phyloP scores from a whole-genome alignment of 2,797 vertebrate genomes.

The Halcyon leucocephala region DNA sequence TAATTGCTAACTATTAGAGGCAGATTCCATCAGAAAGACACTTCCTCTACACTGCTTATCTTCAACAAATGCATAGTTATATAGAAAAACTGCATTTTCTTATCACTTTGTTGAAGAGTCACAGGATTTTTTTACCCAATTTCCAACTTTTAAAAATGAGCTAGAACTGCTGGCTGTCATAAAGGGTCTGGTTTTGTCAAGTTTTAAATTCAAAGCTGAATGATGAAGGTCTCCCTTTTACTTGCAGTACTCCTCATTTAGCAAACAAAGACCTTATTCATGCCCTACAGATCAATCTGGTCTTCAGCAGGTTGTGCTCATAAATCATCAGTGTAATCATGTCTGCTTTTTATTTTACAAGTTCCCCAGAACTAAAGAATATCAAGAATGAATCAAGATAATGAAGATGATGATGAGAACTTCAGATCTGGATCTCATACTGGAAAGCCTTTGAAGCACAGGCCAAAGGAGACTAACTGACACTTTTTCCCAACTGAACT shows the following conservation, averaged over 20 bases:
- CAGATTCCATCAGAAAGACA: not conserved
- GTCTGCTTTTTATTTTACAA: not conserved
- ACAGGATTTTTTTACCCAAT: not conserved
- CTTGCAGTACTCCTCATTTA: not conserved
- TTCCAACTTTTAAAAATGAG: not conserved
- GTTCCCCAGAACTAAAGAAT: not conserved
- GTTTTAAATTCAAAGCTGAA: not conserved
- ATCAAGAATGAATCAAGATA: not conserved
- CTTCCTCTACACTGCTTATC: not conserved
- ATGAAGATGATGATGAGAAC: not conserved
- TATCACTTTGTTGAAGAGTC: not conserved
- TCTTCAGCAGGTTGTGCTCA: not conserved
- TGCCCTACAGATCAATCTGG: not conserved
- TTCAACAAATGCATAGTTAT: not conserved
- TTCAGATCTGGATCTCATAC: not conserved
- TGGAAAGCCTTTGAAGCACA: not conserved
- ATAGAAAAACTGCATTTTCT: not conserved
- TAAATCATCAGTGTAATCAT: not conserved
- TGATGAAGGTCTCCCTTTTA: not conserved
- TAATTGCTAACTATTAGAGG: not conserved
- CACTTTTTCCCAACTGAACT: not conserved
- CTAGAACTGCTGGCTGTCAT: not conserved
- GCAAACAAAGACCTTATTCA: not conserved
- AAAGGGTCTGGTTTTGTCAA: not conserved
- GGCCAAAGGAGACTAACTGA: not conserved